These are phyloP conservation scores for Phrynocephalus guinanensis DNA, from an alignment of 2,797 vertebrate genomes.

Conservation along the genomic window DNA sequence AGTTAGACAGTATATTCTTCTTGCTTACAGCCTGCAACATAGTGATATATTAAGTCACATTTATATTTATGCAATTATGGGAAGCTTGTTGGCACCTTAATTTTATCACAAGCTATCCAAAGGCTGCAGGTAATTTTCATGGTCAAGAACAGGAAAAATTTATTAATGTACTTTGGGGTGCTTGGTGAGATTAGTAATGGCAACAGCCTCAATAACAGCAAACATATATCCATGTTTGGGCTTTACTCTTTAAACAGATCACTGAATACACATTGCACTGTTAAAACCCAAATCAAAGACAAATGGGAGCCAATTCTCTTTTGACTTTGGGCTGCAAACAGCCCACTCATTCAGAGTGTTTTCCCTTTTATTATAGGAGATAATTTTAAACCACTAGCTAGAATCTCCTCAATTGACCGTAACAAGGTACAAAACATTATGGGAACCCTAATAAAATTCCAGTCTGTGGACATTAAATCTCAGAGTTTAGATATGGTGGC, in stretches of 20 bases:
- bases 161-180: neutral
- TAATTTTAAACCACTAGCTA: too few species aligned
- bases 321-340: too few species aligned
- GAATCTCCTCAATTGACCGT: too few species aligned
- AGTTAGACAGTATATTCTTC: neutral
- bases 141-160: neutral
- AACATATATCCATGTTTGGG: neutral
- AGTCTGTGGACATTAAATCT: too few species aligned
- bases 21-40: neutral
- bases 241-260: too few species aligned
- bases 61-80: neutral
- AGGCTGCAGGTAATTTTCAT: conserved; percentile 1
- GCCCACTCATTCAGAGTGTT: neutral
- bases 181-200: neutral
- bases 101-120: neutral
- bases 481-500: too few species aligned
- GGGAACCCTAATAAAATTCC: too few species aligned
- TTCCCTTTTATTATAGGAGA: neutral
- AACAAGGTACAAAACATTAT: too few species aligned
- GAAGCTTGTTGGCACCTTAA: neutral
- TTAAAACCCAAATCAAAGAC: neutral
- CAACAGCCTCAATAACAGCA: neutral
- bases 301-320: neutral
- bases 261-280: too few species aligned
- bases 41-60: neutral